A percentile compares a stretch with the other conserved stretches of the same genome.
phyloP scores from a whole-genome alignment of 2,113 vertebrate species.

The Aspiorhynchus laticeps region DNA sequence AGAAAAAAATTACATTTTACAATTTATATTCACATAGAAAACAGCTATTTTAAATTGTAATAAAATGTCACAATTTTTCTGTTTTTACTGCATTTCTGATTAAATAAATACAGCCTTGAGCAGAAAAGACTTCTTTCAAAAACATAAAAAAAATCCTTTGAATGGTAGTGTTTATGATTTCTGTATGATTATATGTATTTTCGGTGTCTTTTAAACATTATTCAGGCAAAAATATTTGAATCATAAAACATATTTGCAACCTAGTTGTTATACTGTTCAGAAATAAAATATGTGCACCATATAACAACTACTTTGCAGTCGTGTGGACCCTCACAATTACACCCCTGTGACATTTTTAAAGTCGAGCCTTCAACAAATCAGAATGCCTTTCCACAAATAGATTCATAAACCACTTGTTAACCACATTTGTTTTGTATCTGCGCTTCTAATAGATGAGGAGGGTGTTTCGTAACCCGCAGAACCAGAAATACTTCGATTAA shows the following conservation, averaged over 20 bases:
- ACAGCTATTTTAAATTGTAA: neutral
- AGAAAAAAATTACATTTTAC: neutral
- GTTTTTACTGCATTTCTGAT: neutral
- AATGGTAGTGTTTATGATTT: neutral
- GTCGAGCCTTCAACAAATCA: slow-evolving; percentile 36
- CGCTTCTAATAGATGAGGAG: slow-evolving; percentile 49
- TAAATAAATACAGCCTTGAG: neutral
- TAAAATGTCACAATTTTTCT: neutral
- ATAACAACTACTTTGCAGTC: neutral
- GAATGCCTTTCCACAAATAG: slow-evolving; percentile 51
- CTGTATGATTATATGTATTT: neutral
- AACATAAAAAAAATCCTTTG: neutral
- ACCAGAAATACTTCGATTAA: slow-evolving; percentile 61
- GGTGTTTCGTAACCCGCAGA: slow-evolving; percentile 56
- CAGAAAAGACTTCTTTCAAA: neutral
- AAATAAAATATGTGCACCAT: neutral
- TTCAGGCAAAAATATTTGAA: slow-evolving; percentile 10
- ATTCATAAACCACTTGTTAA: slow-evolving; percentile 64
- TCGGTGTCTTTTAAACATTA: neutral
- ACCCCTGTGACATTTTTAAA: slow-evolving; percentile 21
- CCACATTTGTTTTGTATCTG: slow-evolving; percentile 51
- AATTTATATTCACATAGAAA: neutral
- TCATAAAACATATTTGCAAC: slow-evolving; percentile 20
- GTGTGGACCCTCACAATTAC: slow-evolving; percentile 19
- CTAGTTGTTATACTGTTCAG: slow-evolving; percentile 10